phyloP scores from a whole-genome alignment of 2,113 vertebrate genomes.

The Ictidomys tridecemlineatus region DNA sequence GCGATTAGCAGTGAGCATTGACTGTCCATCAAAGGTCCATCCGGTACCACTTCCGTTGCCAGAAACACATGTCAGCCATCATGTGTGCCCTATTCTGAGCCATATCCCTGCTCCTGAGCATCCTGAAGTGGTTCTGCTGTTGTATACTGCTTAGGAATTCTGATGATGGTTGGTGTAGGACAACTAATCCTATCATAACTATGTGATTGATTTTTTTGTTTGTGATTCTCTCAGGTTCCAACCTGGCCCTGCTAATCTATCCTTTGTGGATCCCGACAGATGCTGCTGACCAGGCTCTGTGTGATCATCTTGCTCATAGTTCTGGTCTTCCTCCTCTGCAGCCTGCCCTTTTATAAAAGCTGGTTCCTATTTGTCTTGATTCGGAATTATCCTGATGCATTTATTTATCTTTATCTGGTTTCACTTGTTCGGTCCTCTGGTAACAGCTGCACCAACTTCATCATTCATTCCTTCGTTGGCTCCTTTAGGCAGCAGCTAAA shows the following conservation, averaged over 20 bases:
- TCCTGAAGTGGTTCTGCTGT: not conserved
- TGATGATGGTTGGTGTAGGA: not conserved
- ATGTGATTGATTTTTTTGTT: not conserved
- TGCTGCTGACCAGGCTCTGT: not conserved
- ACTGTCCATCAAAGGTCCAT: not conserved
- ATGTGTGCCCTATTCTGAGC: not conserved
- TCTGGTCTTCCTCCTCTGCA: not conserved
- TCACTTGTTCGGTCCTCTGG: not conserved
- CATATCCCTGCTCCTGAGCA: not conserved
- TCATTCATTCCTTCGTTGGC: not conserved
- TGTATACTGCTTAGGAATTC: not conserved
- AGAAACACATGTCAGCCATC: not conserved
- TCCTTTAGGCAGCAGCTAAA: not conserved
- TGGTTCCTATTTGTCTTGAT: not conserved
- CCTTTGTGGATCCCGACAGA: not conserved
- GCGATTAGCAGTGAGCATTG: not conserved
- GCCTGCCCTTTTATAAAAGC: not conserved
- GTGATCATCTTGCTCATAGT: not conserved
- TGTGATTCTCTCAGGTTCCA: not conserved
- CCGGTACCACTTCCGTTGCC: not conserved
- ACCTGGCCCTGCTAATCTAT: not conserved
- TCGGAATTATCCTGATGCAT: not conserved
- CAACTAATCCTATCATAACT: not conserved
- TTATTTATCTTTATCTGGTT: not conserved
- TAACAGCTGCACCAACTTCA: not conserved